Evolutionary conservation across 1,140 invertebrate species (phyloP), one percentile per base, ranked within the genome.

Genomic region (Coenobita brevimanus): DNA sequence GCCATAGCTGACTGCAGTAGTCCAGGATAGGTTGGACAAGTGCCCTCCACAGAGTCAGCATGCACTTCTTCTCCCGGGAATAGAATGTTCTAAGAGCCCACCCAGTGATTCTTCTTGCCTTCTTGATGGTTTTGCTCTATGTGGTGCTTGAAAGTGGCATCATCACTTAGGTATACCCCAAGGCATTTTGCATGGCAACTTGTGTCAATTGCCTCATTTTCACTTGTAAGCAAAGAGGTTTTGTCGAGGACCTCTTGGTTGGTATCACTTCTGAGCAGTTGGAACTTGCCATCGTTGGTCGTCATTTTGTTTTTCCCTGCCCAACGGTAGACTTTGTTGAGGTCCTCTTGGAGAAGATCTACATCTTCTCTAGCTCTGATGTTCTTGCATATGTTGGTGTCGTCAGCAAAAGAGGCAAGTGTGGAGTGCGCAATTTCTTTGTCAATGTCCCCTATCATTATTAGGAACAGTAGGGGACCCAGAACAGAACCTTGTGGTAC

Each of bases 401-500:
- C 54, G 54, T 57, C 54, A 57, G 54, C 54, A n/a, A 57, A 57
- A 57, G 10, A 57, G 10, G 10, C n/a, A 13, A 57, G n/a, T n/a
- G 54, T 57, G 10, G 54, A 57, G n/a, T 57, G 54, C n/a, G n/a
- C 10, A 10, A 57, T n/a, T 10, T n/a, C 10, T 10, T n/a, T 57
- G n/a, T 10, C 69, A 36, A 73, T 73, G 50, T 73, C 69, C 10
- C n/a, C 24, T 10, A 73, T 73, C 10, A 73, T 13, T 36, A 73
- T 73, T n/a, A 73, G 24, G 69, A 73, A 73, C 69, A 73, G 50
- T 30, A 73, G 10, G 69, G 69, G 69, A 73, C 69, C 69, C n/a
- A 73, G 24, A 30, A 73, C 69, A 13, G 30, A 13, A 13, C 30
- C 69, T 73, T 73, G 69, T 10, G 69, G 69, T 10, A 73, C 69